Conservation (phyloP, 2,113 vertebrate species). For the Menidia beryllina region DNA sequence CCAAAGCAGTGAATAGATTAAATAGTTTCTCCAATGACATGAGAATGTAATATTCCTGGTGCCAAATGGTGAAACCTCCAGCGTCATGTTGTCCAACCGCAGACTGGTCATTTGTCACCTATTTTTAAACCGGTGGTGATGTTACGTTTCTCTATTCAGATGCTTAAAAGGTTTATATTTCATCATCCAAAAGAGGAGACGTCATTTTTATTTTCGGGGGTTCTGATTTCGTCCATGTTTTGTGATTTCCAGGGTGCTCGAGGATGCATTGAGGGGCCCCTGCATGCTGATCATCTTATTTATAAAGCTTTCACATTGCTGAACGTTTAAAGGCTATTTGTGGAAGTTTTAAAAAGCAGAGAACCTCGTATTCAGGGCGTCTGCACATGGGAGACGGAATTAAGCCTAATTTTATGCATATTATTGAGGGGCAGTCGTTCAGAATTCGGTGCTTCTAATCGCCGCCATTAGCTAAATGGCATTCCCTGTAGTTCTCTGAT, state of each 20-base stretch:
- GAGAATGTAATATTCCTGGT: too few species aligned
- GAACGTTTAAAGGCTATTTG: too few species aligned
- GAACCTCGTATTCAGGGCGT: neutral
- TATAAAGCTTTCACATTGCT: neutral
- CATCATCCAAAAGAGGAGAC: neutral
- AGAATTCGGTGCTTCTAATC: neutral
- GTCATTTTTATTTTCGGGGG: neutral
- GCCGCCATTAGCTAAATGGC: neutral
- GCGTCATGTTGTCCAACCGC: too few species aligned
- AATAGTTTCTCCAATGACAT: too few species aligned
- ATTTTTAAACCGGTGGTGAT: too few species aligned
- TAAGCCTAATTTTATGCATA: conserved; percentile 1
- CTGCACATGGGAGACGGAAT: conserved; percentile 2
- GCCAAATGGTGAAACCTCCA: too few species aligned
- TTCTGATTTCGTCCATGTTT: neutral
- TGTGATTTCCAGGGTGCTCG: neutral
- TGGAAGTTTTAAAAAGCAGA: neutral
- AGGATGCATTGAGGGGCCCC: neutral
- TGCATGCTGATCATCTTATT: neutral
- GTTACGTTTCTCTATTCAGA: neutral
- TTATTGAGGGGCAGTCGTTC: neutral
- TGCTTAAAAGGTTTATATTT: neutral
- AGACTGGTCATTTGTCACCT: too few species aligned
- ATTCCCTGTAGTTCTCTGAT: neutral
- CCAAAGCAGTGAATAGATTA: too few species aligned